These are phyloP conservation scores for Acheta domesticus DNA, from an alignment of 2,888 invertebrate genomes.

Conservation along the genomic window DNA sequence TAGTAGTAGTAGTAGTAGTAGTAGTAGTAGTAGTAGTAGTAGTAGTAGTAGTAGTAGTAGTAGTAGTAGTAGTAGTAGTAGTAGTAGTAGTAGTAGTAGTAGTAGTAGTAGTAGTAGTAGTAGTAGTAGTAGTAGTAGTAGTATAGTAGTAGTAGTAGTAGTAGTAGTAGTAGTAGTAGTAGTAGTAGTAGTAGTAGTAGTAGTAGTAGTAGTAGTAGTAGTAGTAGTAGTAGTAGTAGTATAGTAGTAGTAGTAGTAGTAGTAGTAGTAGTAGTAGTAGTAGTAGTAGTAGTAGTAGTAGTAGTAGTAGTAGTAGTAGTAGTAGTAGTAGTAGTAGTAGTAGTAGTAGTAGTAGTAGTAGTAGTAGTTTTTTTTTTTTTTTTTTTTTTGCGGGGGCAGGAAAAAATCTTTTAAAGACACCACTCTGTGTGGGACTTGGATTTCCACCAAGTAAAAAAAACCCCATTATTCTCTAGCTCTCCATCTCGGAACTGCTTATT, in stretches of 20 bases:
- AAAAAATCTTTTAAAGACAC: too few species aligned
- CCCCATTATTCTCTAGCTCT: not conserved
- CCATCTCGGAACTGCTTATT: too few species aligned
- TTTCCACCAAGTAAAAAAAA: not conserved
- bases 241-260: too few species aligned
- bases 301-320: conserved; percentile 18
- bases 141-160: too few species aligned
- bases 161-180: conserved; percentile 18
- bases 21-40: conserved; percentile 18
- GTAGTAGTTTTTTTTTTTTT: too few species aligned
- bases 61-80: conserved; percentile 18
- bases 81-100: conserved; percentile 18
- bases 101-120: conserved; percentile 18
- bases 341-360: conserved; percentile 18
- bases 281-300: conserved; percentile 18
- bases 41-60: conserved; percentile 18
- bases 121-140: too few species aligned
- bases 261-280: conserved; percentile 18
- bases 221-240: too few species aligned
- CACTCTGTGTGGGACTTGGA: too few species aligned
- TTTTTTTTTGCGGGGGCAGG: too few species aligned
- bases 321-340: conserved; percentile 18
- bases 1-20: conserved; percentile 18
- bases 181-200: conserved; percentile 18
- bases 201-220: conserved; percentile 18